A percentile compares a stretch with the other conserved stretches of the same genome.
These are phyloP conservation scores for Amblyjoppa fuscipennis DNA, from an alignment of 2,888 invertebrate genomes.

Conservation along the genomic window DNA sequence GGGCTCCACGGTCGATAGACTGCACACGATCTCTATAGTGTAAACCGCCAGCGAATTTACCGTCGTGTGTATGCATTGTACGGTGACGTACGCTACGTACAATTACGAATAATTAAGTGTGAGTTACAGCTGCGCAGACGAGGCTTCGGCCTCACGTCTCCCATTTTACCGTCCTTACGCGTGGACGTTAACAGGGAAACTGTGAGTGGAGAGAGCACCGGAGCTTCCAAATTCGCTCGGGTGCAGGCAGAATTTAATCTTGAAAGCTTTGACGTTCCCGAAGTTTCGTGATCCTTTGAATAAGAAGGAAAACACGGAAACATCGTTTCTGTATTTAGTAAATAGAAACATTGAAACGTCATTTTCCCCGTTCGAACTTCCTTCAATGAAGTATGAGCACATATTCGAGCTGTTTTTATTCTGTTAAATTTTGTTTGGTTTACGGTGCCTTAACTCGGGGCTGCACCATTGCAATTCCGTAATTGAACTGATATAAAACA, in stretches of 20 bases:
- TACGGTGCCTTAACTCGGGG: background rate
- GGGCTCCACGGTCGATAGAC: conserved; percentile 2
- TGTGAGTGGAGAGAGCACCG: background rate
- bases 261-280: background rate
- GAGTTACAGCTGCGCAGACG: conserved; percentile 15
- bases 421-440: background rate
- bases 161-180: conserved; percentile 1
- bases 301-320: background rate
- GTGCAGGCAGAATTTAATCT: background rate
- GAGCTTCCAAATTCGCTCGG: background rate
- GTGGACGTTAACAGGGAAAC: background rate
- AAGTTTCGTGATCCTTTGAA: background rate
- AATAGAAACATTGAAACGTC: background rate
- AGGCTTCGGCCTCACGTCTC: conserved; percentile 30
- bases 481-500: conserved; percentile 19
- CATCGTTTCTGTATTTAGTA: background rate
- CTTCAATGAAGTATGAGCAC: background rate
- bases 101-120: conserved; percentile 53
- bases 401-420: background rate
- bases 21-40: conserved; percentile 4
- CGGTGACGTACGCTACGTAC: conserved; percentile 21
- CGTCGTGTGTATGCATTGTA: conserved; percentile 2
- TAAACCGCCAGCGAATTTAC: conserved; percentile 3
- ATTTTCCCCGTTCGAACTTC: too few relatives aligned
- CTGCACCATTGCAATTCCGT: background rate